Conservation (phyloP, 2,888 invertebrate genomes). For the Ganaspis brasiliensis region DNA sequence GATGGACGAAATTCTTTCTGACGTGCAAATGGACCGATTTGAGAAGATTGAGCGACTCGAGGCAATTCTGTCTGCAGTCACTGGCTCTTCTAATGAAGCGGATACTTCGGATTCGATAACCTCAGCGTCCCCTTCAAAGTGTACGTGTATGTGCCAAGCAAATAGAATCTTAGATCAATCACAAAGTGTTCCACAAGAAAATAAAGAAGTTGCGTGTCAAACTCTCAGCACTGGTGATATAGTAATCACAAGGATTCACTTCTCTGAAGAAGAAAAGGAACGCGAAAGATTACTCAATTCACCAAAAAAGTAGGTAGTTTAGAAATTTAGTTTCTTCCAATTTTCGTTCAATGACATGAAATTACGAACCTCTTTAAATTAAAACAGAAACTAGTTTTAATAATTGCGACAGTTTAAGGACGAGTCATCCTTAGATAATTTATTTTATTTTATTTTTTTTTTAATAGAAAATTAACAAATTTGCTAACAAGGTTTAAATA, state of each 20-base stretch:
- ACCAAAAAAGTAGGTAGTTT: constrained; percentile 78
- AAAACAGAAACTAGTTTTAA: neutral
- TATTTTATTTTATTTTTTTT: neutral
- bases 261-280: constrained; percentile 84
- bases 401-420: constrained; percentile 3
- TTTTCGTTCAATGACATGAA: neutral
- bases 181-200: constrained; percentile 76
- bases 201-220: constrained; percentile 87
- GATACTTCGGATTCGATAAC: constrained; percentile 81
- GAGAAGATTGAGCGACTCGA: constrained; percentile 94
- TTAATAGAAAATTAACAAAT: neutral
- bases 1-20: constrained; percentile 92
- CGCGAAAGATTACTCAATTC: constrained; percentile 82
- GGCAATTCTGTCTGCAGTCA: constrained; percentile 91
- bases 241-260: constrained; percentile 92
- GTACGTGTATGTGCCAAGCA: constrained; percentile 75
- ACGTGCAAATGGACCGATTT: constrained; percentile 91
- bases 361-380: neutral
- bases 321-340: constrained; percentile 33
- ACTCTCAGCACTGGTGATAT: constrained; percentile 96
- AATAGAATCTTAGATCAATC: constrained; percentile 56
- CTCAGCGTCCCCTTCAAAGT: constrained; percentile 81
- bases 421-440: constrained; percentile 15
- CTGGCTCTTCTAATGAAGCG: constrained; percentile 84
- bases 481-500: constrained; percentile 9